phyloP scores from a whole-genome alignment of 2,888 invertebrate species.

The Zele albiditarsus region DNA sequence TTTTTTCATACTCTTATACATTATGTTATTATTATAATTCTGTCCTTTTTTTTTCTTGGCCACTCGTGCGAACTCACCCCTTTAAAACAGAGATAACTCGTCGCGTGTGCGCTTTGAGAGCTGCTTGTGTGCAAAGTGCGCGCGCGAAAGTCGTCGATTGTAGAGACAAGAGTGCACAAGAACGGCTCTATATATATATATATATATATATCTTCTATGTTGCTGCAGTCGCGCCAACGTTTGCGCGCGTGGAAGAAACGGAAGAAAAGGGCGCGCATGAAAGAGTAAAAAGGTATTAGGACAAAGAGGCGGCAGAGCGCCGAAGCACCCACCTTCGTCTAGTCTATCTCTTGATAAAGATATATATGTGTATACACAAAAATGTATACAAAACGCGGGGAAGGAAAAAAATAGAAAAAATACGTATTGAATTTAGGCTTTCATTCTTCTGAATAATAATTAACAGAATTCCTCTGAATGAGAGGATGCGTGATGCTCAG shows the following conservation, averaged over 20 bases:
- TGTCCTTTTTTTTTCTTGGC: conserved; percentile 53
- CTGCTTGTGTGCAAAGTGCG: neutral
- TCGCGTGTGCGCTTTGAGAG: neutral
- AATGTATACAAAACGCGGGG: neutral
- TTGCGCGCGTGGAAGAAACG: conserved; percentile 27
- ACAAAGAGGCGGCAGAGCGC: conserved; percentile 7
- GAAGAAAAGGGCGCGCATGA: conserved; percentile 22
- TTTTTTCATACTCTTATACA: neutral
- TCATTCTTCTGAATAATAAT: neutral
- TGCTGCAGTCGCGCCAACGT: neutral
- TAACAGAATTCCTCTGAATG: neutral
- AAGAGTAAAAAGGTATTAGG: conserved; percentile 13
- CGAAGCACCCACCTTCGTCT: neutral
- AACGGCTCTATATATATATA: conserved; percentile 22
- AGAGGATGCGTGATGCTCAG: too few species aligned
- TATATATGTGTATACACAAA: neutral
- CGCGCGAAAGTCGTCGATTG: conserved; percentile 9
- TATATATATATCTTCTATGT: conserved; percentile 23
- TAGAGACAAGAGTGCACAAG: conserved; percentile 13
- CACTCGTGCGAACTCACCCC: conserved; percentile 67
- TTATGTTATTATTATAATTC: conserved; percentile 6
- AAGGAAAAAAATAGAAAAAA: conserved; percentile 5
- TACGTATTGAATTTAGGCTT: neutral
- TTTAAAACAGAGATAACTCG: conserved; percentile 46
- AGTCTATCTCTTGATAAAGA: neutral